Conservation (phyloP, 2,888 invertebrate species). For the Mesorhabditis belari region DNA sequence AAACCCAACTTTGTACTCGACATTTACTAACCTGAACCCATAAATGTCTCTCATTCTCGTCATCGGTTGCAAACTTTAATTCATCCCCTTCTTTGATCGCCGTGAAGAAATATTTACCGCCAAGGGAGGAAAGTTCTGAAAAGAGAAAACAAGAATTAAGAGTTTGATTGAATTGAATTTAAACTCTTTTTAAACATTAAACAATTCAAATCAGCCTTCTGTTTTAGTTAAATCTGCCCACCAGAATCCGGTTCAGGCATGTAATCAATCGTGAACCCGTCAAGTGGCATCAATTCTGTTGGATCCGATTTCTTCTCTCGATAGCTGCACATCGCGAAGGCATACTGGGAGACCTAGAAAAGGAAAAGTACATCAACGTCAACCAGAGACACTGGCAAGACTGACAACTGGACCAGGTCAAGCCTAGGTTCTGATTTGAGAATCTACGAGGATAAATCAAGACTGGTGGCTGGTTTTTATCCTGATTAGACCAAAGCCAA, state of each 20-base stretch:
- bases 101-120: conserved; percentile 91
- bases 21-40: conserved; percentile 85
- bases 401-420: too few relatives aligned
- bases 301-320: conserved; percentile 98
- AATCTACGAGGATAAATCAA: too few relatives aligned
- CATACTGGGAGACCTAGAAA: conserved; percentile 77
- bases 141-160: not conserved
- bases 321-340: conserved; percentile 98
- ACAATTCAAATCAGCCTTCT: too few relatives aligned
- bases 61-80: conserved; percentile 87
- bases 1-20: not conserved
- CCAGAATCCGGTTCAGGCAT: conserved; percentile 85
- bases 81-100: conserved; percentile 90
- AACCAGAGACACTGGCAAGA: not conserved
- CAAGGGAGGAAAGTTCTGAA: conserved; percentile 71
- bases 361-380: not conserved
- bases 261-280: conserved; percentile 98
- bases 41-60: conserved; percentile 92
- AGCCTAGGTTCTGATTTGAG: too few relatives aligned
- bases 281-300: conserved; percentile 98
- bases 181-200: too few relatives aligned
- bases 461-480: too few relatives aligned
- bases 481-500: too few relatives aligned
- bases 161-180: not conserved
- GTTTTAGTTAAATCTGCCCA: conserved; percentile 56